phyloP scores from a whole-genome alignment of 1,140 invertebrate species.

The Thaumatotibia leucotreta region DNA sequence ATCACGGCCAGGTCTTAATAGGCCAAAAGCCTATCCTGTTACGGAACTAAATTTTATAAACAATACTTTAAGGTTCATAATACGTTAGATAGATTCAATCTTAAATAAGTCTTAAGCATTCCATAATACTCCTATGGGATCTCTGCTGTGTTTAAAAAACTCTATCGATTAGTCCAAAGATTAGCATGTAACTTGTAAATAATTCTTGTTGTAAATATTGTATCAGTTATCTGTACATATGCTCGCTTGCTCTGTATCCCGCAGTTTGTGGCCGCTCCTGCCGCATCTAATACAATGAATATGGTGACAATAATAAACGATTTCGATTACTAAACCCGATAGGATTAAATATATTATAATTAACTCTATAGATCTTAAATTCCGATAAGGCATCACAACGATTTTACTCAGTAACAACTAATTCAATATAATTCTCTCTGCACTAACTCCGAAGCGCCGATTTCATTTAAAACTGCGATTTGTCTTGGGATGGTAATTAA shows the following conservation, averaged over 20 bases:
- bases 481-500: slow-evolving; percentile 1
- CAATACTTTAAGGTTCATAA: slow-evolving; percentile 47
- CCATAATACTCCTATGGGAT: slow-evolving; percentile 71
- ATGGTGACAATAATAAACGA: slow-evolving; percentile 64
- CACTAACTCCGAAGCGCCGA: neutral
- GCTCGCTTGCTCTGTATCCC: slow-evolving; percentile 33
- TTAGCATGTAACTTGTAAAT: slow-evolving; percentile 28
- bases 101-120: slow-evolving; percentile 69
- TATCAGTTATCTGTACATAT: slow-evolving; percentile 62
- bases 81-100: slow-evolving; percentile 62
- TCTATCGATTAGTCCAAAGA: slow-evolving; percentile 60
- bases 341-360: slow-evolving; percentile 25
- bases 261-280: neutral
- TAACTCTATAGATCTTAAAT: slow-evolving; percentile 10
- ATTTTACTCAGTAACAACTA: neutral
- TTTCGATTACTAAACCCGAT: slow-evolving; percentile 46
- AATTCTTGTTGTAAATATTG: slow-evolving; percentile 44
- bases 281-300: slow-evolving; percentile 37
- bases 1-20: neutral
- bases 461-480: neutral
- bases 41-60: slow-evolving; percentile 33
- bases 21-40: slow-evolving; percentile 29
- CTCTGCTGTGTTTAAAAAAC: slow-evolving; percentile 68
- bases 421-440: neutral
- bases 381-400: neutral